Evolutionary conservation across 1,140 invertebrate genomes (phyloP).

Genomic region (Sinonovacula constricta): DNA sequence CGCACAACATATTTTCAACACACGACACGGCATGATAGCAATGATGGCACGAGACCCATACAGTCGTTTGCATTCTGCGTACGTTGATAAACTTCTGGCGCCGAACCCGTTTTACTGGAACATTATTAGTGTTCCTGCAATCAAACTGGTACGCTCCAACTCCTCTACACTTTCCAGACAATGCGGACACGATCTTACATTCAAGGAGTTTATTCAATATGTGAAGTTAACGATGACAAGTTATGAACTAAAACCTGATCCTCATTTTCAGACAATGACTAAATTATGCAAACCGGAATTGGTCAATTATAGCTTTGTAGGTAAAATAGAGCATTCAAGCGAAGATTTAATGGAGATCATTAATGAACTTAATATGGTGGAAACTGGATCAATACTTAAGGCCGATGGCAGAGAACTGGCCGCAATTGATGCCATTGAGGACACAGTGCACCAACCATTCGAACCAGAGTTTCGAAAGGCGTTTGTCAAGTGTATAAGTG

Average conservation of each 20-base stretch:
- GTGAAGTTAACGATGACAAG: neutral
- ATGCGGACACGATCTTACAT: neutral
- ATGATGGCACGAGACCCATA: neutral
- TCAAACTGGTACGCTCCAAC: neutral
- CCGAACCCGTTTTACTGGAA: neutral
- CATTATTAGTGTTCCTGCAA: neutral
- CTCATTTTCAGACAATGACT: neutral
- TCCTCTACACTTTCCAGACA: neutral
- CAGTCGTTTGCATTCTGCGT: neutral
- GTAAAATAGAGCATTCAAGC: constrained; percentile 16
- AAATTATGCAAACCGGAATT: neutral
- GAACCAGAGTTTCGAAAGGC: neutral
- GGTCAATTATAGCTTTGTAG: constrained; percentile 20
- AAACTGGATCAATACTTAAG: neutral
- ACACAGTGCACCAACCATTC: neutral
- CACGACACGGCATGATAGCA: neutral
- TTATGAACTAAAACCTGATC: neutral
- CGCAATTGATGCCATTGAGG: neutral
- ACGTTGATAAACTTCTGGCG: neutral
- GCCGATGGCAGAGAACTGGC: neutral
- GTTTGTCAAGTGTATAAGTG: neutral
- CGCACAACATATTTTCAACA: neutral
- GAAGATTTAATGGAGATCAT: neutral
- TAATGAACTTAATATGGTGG: neutral
- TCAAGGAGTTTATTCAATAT: constrained; percentile 1